Evolutionary conservation across 2,113 vertebrate species (phyloP).

Genomic region (Mohoua ochrocephala): DNA sequence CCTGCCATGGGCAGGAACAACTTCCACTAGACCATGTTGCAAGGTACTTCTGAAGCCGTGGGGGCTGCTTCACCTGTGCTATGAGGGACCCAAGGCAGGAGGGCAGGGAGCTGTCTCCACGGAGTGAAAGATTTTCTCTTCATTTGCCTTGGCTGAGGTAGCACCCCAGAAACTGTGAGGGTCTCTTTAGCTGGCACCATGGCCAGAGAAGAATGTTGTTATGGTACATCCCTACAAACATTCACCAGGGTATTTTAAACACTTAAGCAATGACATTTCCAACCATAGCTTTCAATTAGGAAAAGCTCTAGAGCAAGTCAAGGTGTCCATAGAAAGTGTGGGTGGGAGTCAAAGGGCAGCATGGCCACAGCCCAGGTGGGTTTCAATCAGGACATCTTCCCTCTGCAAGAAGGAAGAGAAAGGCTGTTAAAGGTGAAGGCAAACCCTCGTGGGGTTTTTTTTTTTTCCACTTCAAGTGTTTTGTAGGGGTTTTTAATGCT

Average conservation of each 20-base stretch:
- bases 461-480: not conserved
- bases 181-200: not conserved
- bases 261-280: not conserved
- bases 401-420: not conserved
- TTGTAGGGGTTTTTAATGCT: not conserved
- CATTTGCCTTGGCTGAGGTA: not conserved
- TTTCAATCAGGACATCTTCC: not conserved
- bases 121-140: not conserved
- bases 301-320: not conserved
- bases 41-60: not conserved
- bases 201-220: not conserved
- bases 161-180: not conserved
- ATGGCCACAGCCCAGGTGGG: rapidly evolving
- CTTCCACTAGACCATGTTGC: not conserved
- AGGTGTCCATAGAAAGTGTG: not conserved
- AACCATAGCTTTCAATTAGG: not conserved
- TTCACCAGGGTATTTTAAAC: not conserved
- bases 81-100: not conserved
- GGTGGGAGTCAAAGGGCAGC: not conserved
- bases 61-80: not conserved
- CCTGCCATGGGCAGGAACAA: not conserved
- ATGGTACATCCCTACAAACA: not conserved
- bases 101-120: not conserved
- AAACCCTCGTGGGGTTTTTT: not conserved
- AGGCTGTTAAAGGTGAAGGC: not conserved